These are phyloP conservation scores for Taenaris catops DNA, from an alignment of 2,888 invertebrate species.

Conservation along the genomic window DNA sequence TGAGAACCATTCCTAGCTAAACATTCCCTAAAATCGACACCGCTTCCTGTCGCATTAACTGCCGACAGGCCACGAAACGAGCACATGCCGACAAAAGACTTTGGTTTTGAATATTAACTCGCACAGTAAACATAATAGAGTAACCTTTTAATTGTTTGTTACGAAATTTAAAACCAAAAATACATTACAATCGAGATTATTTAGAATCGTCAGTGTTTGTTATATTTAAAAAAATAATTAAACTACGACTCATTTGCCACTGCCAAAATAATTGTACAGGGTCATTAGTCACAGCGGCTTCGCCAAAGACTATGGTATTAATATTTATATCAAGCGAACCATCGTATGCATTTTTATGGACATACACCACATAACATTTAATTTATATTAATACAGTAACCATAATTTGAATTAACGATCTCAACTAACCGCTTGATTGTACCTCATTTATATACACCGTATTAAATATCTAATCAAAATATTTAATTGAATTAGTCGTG, in stretches of 20 bases:
- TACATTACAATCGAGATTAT: too few relatives aligned
- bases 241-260: conserved; percentile 29
- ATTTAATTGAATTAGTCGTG: too few relatives aligned
- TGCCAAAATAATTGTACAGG: conserved; percentile 32
- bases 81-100: conserved; percentile 42
- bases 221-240: too few relatives aligned
- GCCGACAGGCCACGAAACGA: conserved; percentile 41
- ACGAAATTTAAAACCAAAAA: too few relatives aligned
- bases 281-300: conserved; percentile 37
- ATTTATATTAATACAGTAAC: conserved; percentile 21
- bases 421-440: conserved; percentile 10
- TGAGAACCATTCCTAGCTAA: conserved; percentile 60
- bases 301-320: conserved; percentile 32
- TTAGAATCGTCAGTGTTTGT: too few relatives aligned
- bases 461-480: too few relatives aligned
- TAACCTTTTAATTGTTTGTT: too few relatives aligned
- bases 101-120: too few relatives aligned
- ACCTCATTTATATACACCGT: neutral
- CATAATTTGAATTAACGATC: too few relatives aligned
- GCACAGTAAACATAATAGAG: too few relatives aligned
- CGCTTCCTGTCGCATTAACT: conserved; percentile 66
- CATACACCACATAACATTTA: conserved; percentile 24
- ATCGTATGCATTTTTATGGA: conserved; percentile 38
- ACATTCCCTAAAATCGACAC: conserved; percentile 73
- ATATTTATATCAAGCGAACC: conserved; percentile 48